These are phyloP conservation scores for Pangasius sanitwongsei DNA, from an alignment of 2,797 vertebrate genomes.

Conservation along the genomic window DNA sequence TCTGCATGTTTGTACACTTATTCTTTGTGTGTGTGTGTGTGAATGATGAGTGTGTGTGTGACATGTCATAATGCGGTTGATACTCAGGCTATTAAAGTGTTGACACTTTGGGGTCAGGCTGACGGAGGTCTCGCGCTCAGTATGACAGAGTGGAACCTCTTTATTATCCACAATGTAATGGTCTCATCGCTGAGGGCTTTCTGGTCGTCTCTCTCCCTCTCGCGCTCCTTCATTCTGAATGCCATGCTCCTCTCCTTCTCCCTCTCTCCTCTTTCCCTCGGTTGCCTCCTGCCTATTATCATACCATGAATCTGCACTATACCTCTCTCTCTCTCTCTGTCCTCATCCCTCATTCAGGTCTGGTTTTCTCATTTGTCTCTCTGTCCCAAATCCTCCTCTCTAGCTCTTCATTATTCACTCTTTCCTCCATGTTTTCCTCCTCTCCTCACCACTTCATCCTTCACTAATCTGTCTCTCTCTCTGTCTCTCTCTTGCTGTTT, in stretches of 20 bases:
- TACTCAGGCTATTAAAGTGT: conserved; percentile 81
- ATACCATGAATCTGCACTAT: conserved; percentile 37
- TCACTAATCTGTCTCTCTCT: neutral
- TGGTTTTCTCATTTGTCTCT: conserved; percentile 35
- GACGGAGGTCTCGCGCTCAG: conserved; percentile 77
- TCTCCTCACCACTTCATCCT: conserved; percentile 19
- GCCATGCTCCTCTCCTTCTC: conserved; percentile 38
- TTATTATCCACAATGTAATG: conserved; percentile 81
- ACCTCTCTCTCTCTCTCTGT: conserved; percentile 45
- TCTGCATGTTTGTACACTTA: neutral
- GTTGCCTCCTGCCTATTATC: conserved; percentile 43
- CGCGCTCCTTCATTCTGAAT: conserved; percentile 34
- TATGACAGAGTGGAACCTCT: conserved; percentile 84
- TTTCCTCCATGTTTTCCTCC: conserved; percentile 19
- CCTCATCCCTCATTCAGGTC: conserved; percentile 49
- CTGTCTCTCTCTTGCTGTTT: neutral
- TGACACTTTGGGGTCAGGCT: conserved; percentile 85
- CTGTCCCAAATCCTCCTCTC: conserved; percentile 36
- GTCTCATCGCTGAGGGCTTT: conserved; percentile 76
- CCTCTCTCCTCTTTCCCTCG: conserved; percentile 53
- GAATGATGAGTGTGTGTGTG: conserved; percentile 34
- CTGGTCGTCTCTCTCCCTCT: conserved; percentile 44
- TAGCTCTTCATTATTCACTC: conserved; percentile 48
- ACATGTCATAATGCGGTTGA: conserved; percentile 73
- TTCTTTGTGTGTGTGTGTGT: conserved; percentile 13